These are phyloP conservation scores for Salvelinus fontinalis DNA, from an alignment of 2,113 vertebrate species.

Conservation along the genomic window DNA sequence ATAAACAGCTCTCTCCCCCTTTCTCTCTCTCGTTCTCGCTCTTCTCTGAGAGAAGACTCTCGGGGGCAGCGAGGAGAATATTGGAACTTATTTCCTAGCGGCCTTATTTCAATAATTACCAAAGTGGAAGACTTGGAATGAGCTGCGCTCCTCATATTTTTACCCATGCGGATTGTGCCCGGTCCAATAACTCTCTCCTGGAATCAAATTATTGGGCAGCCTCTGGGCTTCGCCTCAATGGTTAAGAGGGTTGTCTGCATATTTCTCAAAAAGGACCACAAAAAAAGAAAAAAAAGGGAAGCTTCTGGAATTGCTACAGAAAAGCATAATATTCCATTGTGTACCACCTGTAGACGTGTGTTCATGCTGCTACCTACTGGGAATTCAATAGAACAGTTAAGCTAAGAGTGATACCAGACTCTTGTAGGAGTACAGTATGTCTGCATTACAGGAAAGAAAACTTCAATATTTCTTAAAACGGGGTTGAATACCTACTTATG, in stretches of 20 bases:
- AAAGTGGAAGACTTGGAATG: conserved; percentile 42
- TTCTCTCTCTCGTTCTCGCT: conserved; percentile 32
- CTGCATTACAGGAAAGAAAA: neutral
- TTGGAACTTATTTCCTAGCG: conserved; percentile 43
- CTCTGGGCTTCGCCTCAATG: conserved; percentile 20
- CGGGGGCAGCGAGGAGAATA: conserved; percentile 20
- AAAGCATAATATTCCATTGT: neutral
- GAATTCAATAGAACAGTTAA: neutral
- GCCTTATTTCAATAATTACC: conserved; percentile 54
- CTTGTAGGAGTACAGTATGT: neutral
- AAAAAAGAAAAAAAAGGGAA: neutral
- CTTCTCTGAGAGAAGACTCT: conserved; percentile 9
- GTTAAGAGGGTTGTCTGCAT: conserved; percentile 36
- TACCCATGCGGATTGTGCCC: conserved; percentile 19
- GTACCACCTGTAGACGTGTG: neutral
- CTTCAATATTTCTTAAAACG: neutral
- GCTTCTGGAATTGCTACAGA: neutral
- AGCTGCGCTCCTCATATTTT: conserved; percentile 21
- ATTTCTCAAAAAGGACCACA: conserved; percentile 31
- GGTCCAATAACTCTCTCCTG: conserved; percentile 34
- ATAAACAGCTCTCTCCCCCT: conserved; percentile 15
- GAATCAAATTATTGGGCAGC: conserved; percentile 43
- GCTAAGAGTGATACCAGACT: too few species aligned
- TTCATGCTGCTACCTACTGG: neutral
- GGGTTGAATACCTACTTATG: neutral